Evolutionary conservation across 2,888 invertebrate genomes (phyloP).

Genomic region (Osmoderma eremita): DNA sequence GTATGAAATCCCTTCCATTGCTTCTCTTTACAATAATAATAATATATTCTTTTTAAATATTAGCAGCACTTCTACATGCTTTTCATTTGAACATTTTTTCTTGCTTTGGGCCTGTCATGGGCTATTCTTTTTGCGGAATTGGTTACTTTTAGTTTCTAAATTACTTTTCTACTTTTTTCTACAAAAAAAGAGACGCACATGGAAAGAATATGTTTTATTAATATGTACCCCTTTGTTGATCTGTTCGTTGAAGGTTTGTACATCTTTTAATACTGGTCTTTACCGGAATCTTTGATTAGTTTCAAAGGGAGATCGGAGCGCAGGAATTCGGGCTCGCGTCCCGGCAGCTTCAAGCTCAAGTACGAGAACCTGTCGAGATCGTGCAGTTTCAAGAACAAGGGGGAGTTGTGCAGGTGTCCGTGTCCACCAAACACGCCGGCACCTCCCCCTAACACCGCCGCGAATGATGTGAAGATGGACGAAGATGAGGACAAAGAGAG

Average conservation of each 20-base stretch:
- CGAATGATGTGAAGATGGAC: constrained; percentile 43
- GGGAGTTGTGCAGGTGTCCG: constrained; percentile 61
- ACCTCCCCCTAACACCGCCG: neutral
- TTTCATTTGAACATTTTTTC: neutral
- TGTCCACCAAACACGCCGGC: constrained; percentile 31
- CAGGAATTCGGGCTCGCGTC: constrained; percentile 57
- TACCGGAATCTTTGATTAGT: constrained; percentile 50
- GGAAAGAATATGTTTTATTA: constrained; percentile 22
- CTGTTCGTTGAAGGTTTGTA: constrained; percentile 26
- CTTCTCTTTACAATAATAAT: neutral
- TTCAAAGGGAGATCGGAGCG: constrained; percentile 60
- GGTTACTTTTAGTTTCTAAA: neutral
- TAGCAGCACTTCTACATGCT: neutral
- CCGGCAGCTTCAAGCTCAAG: constrained; percentile 61
- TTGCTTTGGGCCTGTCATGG: too few species aligned
- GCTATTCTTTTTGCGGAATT: too few species aligned
- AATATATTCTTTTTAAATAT: constrained; percentile 8
- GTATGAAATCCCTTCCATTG: too few species aligned
- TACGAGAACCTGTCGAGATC: constrained; percentile 61
- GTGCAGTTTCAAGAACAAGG: constrained; percentile 61
- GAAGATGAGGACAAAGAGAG: constrained; percentile 43
- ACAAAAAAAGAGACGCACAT: neutral
- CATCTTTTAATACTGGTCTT: constrained; percentile 35
- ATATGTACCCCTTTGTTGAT: constrained; percentile 13
- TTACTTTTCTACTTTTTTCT: constrained; percentile 6